Percentiles rank a stretch among this genome's conserved stretches.
Conservation (phyloP, 1,140 invertebrate species). For the Papilio machaon region DNA sequence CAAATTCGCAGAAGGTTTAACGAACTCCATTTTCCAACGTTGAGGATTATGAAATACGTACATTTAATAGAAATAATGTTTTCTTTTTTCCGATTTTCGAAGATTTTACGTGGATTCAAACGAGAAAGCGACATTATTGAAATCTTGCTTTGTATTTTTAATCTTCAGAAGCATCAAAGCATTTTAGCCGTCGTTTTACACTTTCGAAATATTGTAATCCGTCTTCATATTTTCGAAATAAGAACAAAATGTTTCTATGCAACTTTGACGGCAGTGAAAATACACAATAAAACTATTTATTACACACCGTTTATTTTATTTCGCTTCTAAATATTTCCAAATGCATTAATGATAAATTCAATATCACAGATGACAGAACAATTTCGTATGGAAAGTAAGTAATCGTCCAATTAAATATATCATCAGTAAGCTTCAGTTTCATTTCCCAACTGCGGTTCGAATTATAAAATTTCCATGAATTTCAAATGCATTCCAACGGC, state of each 20-base stretch:
- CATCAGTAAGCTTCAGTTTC: conserved; percentile 6
- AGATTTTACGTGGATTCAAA: not conserved
- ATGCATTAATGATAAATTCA: not conserved
- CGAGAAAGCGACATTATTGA: not conserved
- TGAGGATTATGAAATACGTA: not conserved
- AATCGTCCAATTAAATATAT: conserved; percentile 10
- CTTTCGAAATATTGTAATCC: too few relatives aligned
- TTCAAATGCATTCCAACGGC: not conserved
- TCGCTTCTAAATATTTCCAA: not conserved
- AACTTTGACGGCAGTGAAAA: too few relatives aligned
- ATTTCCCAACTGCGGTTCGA: not conserved
- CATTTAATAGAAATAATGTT: not conserved
- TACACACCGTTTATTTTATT: too few relatives aligned
- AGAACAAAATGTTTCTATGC: too few relatives aligned
- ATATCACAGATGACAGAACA: not conserved
- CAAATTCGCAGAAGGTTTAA: not conserved
- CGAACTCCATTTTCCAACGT: conserved; percentile 14
- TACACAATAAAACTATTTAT: too few relatives aligned
- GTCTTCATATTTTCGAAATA: too few relatives aligned
- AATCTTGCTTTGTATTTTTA: not conserved
- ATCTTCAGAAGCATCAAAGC: not conserved
- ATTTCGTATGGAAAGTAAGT: not conserved
- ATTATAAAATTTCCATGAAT: conserved; percentile 20
- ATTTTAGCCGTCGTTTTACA: too few relatives aligned
- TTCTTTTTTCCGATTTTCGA: not conserved